phyloP scores from a whole-genome alignment of 2,888 invertebrate genomes.

The Rotaria sp. region DNA sequence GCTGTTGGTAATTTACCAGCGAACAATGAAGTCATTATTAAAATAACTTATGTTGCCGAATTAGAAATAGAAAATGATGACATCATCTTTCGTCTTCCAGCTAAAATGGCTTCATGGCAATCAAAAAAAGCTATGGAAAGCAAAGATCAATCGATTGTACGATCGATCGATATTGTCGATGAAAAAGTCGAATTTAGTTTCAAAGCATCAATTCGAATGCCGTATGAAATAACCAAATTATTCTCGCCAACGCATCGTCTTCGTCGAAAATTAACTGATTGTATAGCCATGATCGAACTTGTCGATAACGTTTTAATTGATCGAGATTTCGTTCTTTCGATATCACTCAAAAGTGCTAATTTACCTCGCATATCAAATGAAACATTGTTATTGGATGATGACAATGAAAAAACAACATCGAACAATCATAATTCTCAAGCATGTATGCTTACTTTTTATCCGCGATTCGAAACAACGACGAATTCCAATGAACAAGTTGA shows the following conservation, averaged over 20 bases:
- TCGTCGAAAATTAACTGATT: conserved; percentile 50
- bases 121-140: conserved; percentile 45
- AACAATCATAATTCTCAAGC: not conserved
- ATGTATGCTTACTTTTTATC: conserved; percentile 53
- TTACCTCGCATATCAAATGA: conserved; percentile 57
- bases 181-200: conserved; percentile 20
- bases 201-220: conserved; percentile 53
- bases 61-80: conserved; percentile 52
- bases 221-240: conserved; percentile 51
- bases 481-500: conserved; percentile 45
- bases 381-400: conserved; percentile 39
- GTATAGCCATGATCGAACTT: conserved; percentile 52
- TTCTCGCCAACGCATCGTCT: conserved; percentile 51
- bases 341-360: conserved; percentile 55
- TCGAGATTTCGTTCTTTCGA: conserved; percentile 54
- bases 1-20: conserved; percentile 56
- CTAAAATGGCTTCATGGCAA: conserved; percentile 53
- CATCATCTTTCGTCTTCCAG: conserved; percentile 52
- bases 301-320: conserved; percentile 45
- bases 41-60: conserved; percentile 56
- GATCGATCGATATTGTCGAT: not conserved
- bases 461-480: conserved; percentile 52
- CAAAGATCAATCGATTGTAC: conserved; percentile 43
- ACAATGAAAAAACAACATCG: conserved; percentile 42
- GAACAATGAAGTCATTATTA: conserved; percentile 50